Base-by-base conservation (phyloP, 1,140 invertebrate genomes). In the Caenorhabditis brenneri region DNA sequence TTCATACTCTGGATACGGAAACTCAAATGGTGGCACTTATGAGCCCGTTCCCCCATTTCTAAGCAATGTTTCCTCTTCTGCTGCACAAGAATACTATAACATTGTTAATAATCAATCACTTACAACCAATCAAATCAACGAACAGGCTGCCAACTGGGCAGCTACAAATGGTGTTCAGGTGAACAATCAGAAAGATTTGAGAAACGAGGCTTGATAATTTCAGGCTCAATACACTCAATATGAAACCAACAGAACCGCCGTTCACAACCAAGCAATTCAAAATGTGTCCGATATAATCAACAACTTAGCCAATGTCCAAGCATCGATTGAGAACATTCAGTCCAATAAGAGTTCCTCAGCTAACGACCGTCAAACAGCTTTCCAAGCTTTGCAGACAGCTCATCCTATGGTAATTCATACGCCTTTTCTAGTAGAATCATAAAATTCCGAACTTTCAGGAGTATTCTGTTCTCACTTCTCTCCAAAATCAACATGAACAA, bases 401-500 rank as follows among this genome's bases (percentile, higher is more conserved):
- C 36, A 74, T 42, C 65, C 65, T 24, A 74, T 42, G 65, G 65
- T 74, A 42, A 24, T 27, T 3, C 6, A 74, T 4, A 46, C 15
- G 12, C 4, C 6, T 36, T 65, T n/a, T n/a, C n/a, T 0, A 9
- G n/a, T 27, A 33, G 7, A 15, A 36, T 33, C 33, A 2, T 29
- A 58, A 33, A 46, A 24, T 74, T 19, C 0, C 12, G 22, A 22
- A 2, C 4, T 46, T 74, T 74, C 33, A 74, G 65, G 65, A 74
- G 22, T 74, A 46, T 29, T 74, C 65, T 0, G 36, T 74, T 24
- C 36, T 74, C 22, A 46, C 65, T 24, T 74, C 36, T 10, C 65
- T 74, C n/a, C 65, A 46, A 42, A 74, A 74, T 15, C 36, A 74
- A 39, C 65, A 74, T n/a, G 65, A 74, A 46, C 65, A 74, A 24